Conservation (phyloP, 2,113 vertebrate genomes). For the Rhineura floridana region DNA sequence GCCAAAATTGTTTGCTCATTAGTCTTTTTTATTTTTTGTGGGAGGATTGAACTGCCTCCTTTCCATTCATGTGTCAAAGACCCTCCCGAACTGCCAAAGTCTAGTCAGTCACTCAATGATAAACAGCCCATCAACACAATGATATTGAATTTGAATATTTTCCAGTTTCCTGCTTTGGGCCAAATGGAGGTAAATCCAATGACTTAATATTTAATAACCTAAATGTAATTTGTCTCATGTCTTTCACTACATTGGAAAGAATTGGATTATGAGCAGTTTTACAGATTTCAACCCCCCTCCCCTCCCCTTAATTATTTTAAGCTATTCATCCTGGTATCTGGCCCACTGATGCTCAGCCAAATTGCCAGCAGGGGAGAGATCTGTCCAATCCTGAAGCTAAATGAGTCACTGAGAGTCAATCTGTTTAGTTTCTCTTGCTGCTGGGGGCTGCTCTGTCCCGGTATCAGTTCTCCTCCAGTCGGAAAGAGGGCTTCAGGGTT, state of each 20-base stretch:
- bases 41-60: constrained; percentile 68
- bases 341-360: constrained; percentile 83
- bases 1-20: constrained; percentile 75
- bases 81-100: constrained; percentile 75
- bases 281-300: constrained; percentile 64
- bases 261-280: constrained; percentile 79
- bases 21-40: constrained; percentile 22
- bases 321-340: constrained; percentile 83
- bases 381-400: constrained; percentile 88
- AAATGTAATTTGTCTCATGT: constrained; percentile 82
- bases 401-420: constrained; percentile 89
- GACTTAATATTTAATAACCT: constrained; percentile 86
- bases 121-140: constrained; percentile 78
- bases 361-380: constrained; percentile 85
- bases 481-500: constrained; percentile 64
- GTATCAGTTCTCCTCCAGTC: constrained; percentile 68
- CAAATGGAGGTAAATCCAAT: constrained; percentile 82
- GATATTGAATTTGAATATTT: constrained; percentile 79
- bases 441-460: constrained; percentile 75
- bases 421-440: constrained; percentile 81
- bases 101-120: constrained; percentile 75
- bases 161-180: constrained; percentile 79
- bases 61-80: constrained; percentile 72
- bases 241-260: constrained; percentile 76
- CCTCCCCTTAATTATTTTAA: constrained; percentile 84